Base-by-base conservation (phyloP, 2,888 invertebrate genomes). In the Ichneumoninae sp. region DNA sequence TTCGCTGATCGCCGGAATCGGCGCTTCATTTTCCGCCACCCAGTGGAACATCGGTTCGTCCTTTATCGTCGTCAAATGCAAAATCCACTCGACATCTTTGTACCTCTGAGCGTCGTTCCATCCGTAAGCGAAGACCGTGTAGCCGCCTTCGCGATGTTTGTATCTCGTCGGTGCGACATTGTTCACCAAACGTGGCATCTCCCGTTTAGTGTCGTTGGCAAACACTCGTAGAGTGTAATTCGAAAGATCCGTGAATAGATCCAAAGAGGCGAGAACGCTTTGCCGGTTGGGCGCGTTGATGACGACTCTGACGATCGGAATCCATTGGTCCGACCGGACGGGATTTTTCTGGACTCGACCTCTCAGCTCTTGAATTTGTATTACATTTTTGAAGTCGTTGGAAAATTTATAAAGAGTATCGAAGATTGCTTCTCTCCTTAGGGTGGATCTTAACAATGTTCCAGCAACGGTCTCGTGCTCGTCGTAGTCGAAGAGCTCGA, bases 71-170 rank as follows among this genome's bases (percentile, higher is more conserved):
- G 88, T 65, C 5, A 91, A 52, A 36, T 87, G 87, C n/a, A 92
- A 66, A 0, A 83, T 85, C 91, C 91, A 92, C 0, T 87, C 60
- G 22, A 88, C 10, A n/a, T 91, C 89, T 22, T 83, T 87, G 19
- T 74, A 68, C 13, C 40, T 65, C 2, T 71, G 47, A 7, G 19
- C n/a, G 54, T 88, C 86, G 40, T 40, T 86, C 86, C 88, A 88
- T 0, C 91, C 91, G 19, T 92, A 91, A 16, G 88, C 90, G 33
- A 92, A 83, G 0, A 91, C 63, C 8, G 91, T 91, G 74, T 91
- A 92, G 1, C 91, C 92, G 0, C 68, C n/a, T 7, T 79, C 70
- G 7, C 81, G 73, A 1, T 87, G 30, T 0, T 26, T 26, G 44
- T 89, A 91, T 19, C 70, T 57, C 19, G 75, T 76, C 16, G 90